phyloP scores from a whole-genome alignment of 2,797 vertebrate genomes.

The Lithobates sylvaticus region DNA sequence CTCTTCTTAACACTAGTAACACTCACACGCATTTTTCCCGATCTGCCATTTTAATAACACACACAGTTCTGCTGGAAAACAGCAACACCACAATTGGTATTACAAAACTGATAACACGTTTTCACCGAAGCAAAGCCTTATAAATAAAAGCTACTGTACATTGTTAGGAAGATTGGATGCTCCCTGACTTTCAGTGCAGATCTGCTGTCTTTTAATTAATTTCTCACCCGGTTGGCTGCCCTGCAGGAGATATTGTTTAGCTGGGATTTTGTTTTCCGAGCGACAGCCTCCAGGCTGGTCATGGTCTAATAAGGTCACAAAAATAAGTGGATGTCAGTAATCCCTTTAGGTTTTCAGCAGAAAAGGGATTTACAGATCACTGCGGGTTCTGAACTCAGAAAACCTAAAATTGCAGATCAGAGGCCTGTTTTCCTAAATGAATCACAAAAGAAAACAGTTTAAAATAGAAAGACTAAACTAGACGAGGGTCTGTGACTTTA shows the following conservation, averaged over 20 bases:
- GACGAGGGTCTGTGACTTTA: neutral
- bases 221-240: constrained; percentile 59
- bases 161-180: constrained; percentile 48
- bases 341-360: constrained; percentile 47
- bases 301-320: constrained; percentile 62
- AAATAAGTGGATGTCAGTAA: constrained; percentile 60
- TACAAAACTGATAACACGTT: constrained; percentile 29
- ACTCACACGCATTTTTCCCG: neutral
- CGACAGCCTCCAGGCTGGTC: constrained; percentile 46
- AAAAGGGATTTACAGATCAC: constrained; percentile 49
- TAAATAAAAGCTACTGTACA: constrained; percentile 44
- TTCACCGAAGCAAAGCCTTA: constrained; percentile 33
- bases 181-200: constrained; percentile 39
- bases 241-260: constrained; percentile 60
- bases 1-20: too few relatives aligned
- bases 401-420: constrained; percentile 37
- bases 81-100: constrained; percentile 1
- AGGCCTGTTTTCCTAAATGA: constrained; percentile 27
- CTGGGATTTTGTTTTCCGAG: constrained; percentile 57
- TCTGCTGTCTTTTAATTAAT: constrained; percentile 60
- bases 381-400: constrained; percentile 35
- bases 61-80: neutral
- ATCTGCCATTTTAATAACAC: neutral
- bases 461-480: constrained; percentile 13
- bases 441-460: neutral